Evolutionary conservation across 2,113 vertebrate genomes (phyloP), one percentile per base, ranked within the genome.

Genomic region (Motacilla tschutschensis): DNA sequence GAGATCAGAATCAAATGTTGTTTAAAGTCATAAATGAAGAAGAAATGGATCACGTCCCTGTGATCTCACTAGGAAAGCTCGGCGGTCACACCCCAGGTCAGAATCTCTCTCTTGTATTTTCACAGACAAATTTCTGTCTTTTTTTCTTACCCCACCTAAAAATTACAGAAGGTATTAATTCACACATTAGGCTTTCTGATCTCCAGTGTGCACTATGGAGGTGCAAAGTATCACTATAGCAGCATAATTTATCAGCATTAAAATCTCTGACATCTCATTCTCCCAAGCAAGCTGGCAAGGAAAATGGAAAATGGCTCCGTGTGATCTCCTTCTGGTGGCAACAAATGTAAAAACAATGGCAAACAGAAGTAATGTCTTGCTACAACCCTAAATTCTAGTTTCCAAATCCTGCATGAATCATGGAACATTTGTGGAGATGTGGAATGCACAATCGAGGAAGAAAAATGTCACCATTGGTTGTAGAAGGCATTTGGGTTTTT

Each of bases 231-330:
- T 90, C 81, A 83, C 87, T 90, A 24, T 9, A 90, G 90, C 89
- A 67, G 83, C 79, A 57, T 77, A 74, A 90, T 90, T 93, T 87
- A 67, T 84, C 82, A 57, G 76, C 82, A 64, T 90, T 90, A 88
- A 64, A 83, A 73, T 89, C 86, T 64, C 86, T 91, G 82, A 87
- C 88, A 66, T 91, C 36, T 47, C 84, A 15, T 93, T 94, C 90
- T 94, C 82, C 85, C 90, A 59, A 66, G 74, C 64, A 94, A 91
- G 67, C 79, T 82, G 29, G 82, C 79, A 89, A 2, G 67, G 86
- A 66, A 62, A 85, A 58, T 36, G 5, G 89, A 50, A 80, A 87
- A 83, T 66, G 85, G 82, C 83, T 62, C 62, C 4, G 15, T 50
- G 79, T 79, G 73, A 83, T 80, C 83, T 90, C 72, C 81, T 88